A percentile compares a stretch with the other conserved stretches of the same genome.
Conservation (phyloP, 2,888 invertebrate species). For the Cecidostiba fungosa region DNA sequence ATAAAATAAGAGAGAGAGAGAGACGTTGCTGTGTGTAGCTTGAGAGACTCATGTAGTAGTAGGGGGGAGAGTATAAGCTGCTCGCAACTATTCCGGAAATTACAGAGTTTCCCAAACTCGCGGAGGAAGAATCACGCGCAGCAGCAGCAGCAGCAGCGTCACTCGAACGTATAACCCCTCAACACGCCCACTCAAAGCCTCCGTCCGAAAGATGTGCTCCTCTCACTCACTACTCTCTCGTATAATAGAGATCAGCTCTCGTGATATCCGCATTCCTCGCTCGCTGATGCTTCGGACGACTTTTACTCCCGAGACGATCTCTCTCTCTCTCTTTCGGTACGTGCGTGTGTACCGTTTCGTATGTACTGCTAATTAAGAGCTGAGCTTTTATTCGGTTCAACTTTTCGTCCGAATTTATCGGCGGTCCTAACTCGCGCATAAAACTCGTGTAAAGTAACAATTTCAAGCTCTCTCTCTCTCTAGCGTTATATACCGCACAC, state of each 20-base stretch:
- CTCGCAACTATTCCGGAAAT: slow-evolving; percentile 62
- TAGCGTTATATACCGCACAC: too few species aligned
- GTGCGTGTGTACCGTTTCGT: neutral
- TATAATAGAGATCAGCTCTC: slow-evolving; percentile 62
- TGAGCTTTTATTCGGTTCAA: neutral
- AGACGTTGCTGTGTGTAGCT: neutral
- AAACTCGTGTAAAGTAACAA: slow-evolving; percentile 43
- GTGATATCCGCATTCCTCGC: slow-evolving; percentile 57
- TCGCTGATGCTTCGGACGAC: slow-evolving; percentile 21
- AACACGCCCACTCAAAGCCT: slow-evolving; percentile 56
- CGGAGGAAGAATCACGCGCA: slow-evolving; percentile 55
- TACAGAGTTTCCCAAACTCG: slow-evolving; percentile 64
- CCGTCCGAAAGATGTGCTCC: slow-evolving; percentile 57
- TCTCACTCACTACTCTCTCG: slow-evolving; percentile 40
- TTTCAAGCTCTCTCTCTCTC: slow-evolving; percentile 4
- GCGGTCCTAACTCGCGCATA: neutral
- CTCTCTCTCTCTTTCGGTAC: too few species aligned
- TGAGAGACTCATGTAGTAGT: neutral
- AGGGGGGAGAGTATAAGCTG: slow-evolving; percentile 7
- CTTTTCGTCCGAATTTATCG: neutral
- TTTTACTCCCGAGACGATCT: slow-evolving; percentile 8
- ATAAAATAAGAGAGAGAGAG: slow-evolving; percentile 42
- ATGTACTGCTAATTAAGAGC: neutral
- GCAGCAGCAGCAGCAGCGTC: neutral
- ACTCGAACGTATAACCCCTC: slow-evolving; percentile 15